Evolutionary conservation across 92 coral and sea anemone species (phyloP), one percentile per base, ranked within the genome.

Genomic region (Galaxea fascicularis): DNA sequence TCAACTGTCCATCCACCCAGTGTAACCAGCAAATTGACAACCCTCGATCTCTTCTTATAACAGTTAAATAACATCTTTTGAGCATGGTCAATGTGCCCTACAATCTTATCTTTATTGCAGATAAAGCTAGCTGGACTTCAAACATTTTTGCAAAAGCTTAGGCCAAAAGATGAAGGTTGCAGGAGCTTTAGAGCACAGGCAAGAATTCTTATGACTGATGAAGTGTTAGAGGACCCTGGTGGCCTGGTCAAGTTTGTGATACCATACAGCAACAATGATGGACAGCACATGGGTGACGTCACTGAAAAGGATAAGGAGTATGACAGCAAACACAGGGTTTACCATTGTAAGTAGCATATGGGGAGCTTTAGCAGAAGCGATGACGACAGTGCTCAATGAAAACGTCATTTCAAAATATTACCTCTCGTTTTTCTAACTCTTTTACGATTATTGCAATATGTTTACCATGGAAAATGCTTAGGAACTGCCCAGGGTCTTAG

Each of bases 61-160:
- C n/a, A n/a, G n/a, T n/a, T n/a, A 35, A 35, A 35, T 35, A 35
- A 35, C 41, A 35, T 35, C 2, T 35, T 6, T 35, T 35, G 2
- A 2, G 41, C 41, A 35, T 35, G 58, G 16, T 53, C 20, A 9
- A 14, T 13, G 12, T 14, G 12, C 9, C 4, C 13, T 27, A 24
- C 70, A 14, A 65, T 14, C 18, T 20, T 9, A 9, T 47, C 22
- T 54, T 27, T 47, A 31, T 83, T 39, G 52, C 45, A 83, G 87
- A 83, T 83, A 20, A 83, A 74, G 74, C 27, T 83, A 18, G 87
- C 66, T 28, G 87, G 87, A 62, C 87, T 83, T 26, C 87, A 73
- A 83, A 46, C 81, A 44, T 75, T 65, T 52, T 59, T 83, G 39
- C 8, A 73, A 64, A 74, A 63, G 63, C 46, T 83, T 21, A 83